phyloP scores from a whole-genome alignment of 92 coral and sea anemone genomes.

The Phenganax stokvisi region DNA sequence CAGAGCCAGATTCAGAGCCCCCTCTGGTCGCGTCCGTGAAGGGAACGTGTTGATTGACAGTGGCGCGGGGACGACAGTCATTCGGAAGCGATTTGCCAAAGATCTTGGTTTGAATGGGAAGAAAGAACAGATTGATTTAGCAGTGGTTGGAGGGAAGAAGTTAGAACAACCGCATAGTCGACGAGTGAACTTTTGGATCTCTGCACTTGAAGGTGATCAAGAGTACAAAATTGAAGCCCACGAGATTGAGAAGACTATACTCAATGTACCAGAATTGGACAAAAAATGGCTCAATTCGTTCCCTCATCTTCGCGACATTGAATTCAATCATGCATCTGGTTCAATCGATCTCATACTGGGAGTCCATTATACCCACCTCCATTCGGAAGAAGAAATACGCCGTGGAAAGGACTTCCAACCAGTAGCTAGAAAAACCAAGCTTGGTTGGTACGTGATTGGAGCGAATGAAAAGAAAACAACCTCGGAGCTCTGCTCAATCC shows the following conservation, averaged over 20 bases:
- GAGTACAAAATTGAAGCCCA: not conserved
- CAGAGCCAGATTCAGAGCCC: slow-evolving; percentile 48
- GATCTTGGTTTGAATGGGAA: slow-evolving; percentile 49
- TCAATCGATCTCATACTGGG: slow-evolving; percentile 41
- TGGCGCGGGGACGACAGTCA: slow-evolving; percentile 58
- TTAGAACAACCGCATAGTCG: slow-evolving; percentile 1
- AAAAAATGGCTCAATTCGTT: slow-evolving; percentile 35
- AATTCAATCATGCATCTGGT: slow-evolving; percentile 34
- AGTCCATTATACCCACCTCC: slow-evolving; percentile 45
- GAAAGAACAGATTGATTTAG: slow-evolving; percentile 40
- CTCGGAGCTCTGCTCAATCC: slow-evolving; percentile 12
- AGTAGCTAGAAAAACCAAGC: slow-evolving; percentile 37
- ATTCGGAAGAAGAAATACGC: slow-evolving; percentile 41
- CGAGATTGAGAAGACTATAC: slow-evolving; percentile 1
- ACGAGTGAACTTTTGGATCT: slow-evolving; percentile 7
- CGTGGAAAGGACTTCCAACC: slow-evolving; percentile 33
- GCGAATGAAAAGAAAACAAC: slow-evolving; percentile 11
- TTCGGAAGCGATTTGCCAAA: slow-evolving; percentile 46
- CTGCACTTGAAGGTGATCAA: too few relatives aligned
- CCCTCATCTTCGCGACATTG: slow-evolving; percentile 26
- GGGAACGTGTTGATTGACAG: slow-evolving; percentile 56
- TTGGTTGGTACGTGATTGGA: slow-evolving; percentile 43
- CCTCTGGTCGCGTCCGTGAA: slow-evolving; percentile 45
- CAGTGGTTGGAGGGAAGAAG: slow-evolving; percentile 41
- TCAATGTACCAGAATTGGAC: not conserved